Evolutionary conservation across 2,888 invertebrate species (phyloP).

Genomic region (Gisinianus flammeolus): DNA sequence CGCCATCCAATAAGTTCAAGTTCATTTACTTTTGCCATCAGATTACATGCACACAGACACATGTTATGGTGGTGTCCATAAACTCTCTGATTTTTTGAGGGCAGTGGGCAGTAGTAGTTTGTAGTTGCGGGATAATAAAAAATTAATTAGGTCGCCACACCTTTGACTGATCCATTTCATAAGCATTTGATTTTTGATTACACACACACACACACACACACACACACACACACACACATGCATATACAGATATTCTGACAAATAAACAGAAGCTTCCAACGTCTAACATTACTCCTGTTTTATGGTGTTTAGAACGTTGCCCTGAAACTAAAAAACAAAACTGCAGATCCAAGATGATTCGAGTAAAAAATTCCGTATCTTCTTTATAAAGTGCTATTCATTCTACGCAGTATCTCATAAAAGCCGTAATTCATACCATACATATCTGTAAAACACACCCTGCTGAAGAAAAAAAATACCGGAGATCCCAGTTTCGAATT

Average conservation of each 20-base stretch:
- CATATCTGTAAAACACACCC: too few species aligned
- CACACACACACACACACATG: neutral
- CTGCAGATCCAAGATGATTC: too few species aligned
- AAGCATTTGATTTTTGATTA: neutral
- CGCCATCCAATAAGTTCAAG: slow-evolving; percentile 25
- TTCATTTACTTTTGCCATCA: slow-evolving; percentile 33
- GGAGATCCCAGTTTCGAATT: too few species aligned
- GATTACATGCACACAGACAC: slow-evolving; percentile 11
- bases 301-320: neutral
- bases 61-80: neutral
- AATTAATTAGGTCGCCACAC: slow-evolving; percentile 40
- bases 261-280: slow-evolving; percentile 22
- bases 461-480: too few species aligned
- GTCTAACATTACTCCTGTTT: neutral
- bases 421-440: neutral
- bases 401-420: too few species aligned
- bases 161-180: slow-evolving; percentile 4
- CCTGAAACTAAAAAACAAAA: neutral
- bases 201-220: neutral
- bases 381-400: too few species aligned
- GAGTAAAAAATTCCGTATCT: too few species aligned
- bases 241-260: neutral
- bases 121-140: slow-evolving; percentile 33
- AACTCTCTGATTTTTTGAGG: neutral
- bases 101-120: neutral